phyloP scores from a whole-genome alignment of 2,113 vertebrate genomes.

The Dendrocopos noguchii region DNA sequence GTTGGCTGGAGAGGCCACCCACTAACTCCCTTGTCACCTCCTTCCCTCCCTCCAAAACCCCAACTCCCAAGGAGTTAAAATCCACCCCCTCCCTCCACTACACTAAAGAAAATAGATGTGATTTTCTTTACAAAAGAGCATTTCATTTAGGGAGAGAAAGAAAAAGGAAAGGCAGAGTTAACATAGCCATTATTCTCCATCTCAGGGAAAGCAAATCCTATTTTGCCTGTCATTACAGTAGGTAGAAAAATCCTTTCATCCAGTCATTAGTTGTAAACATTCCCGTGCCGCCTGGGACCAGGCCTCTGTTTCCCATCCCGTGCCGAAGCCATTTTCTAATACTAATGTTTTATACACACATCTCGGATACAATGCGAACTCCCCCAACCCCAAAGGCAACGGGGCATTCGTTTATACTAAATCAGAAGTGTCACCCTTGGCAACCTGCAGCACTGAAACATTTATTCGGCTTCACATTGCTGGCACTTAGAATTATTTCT shows the following conservation, averaged over 20 bases:
- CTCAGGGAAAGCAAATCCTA: constrained; percentile 80
- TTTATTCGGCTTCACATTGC: constrained; percentile 99
- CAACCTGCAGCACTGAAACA: constrained; percentile 96
- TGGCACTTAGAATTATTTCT: constrained; percentile 99
- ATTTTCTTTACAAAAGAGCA: constrained; percentile 84
- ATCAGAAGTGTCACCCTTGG: constrained; percentile 99
- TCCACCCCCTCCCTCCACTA: constrained; percentile 25
- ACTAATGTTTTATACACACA: constrained; percentile 88
- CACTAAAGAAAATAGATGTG: constrained; percentile 78
- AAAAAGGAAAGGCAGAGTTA: constrained; percentile 75
- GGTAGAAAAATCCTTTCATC: constrained; percentile 84
- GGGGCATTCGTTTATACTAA: constrained; percentile 98
- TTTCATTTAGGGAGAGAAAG: constrained; percentile 78
- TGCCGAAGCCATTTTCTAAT: constrained; percentile 83
- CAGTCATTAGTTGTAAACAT: constrained; percentile 86
- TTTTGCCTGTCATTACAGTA: constrained; percentile 82
- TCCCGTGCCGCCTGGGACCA: constrained; percentile 77
- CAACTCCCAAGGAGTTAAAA: constrained; percentile 65
- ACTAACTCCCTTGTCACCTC: not conserved
- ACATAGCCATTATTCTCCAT: constrained; percentile 83
- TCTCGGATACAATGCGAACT: constrained; percentile 82
- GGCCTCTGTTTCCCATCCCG: constrained; percentile 80
- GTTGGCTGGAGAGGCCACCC: constrained; percentile 28
- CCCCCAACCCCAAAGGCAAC: constrained; percentile 91
- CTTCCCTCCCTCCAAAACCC: not conserved